phyloP scores from a whole-genome alignment of 2,113 vertebrate species.

The Myanophis thanlyinensis region DNA sequence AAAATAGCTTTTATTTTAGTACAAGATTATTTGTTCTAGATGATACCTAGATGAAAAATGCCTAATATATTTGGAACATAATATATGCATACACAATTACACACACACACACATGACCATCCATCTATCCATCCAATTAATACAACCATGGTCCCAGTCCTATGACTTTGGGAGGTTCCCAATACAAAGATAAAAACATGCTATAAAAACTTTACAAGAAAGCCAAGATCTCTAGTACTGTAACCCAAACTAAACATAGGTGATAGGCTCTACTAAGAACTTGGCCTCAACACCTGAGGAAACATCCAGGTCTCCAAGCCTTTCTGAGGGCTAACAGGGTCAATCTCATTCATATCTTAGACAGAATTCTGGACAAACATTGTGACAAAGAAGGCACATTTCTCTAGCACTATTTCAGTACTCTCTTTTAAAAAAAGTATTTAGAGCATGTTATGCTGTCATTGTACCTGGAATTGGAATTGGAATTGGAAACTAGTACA shows the following conservation, averaged over 20 bases:
- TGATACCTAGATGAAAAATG: slow-evolving; percentile 34
- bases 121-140: background rate
- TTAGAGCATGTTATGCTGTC: background rate
- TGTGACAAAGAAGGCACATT: background rate
- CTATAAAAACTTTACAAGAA: background rate
- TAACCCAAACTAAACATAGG: background rate
- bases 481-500: background rate
- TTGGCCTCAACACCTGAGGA: background rate
- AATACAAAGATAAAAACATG: background rate
- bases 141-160: background rate
- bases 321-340: background rate
- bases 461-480: background rate
- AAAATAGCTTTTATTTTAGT: slow-evolving; percentile 15
- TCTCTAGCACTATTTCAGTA: background rate
- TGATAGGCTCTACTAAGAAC: background rate
- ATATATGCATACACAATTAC: background rate
- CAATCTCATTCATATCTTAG: background rate
- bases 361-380: background rate
- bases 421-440: background rate
- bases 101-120: background rate
- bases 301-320: background rate
- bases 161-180: background rate
- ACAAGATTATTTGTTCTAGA: background rate
- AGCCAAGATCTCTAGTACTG: background rate
- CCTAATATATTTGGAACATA: background rate